Evolutionary conservation across 64 coral and sea anemone species (phyloP).

Genomic region (Platygyra sinensis): DNA sequence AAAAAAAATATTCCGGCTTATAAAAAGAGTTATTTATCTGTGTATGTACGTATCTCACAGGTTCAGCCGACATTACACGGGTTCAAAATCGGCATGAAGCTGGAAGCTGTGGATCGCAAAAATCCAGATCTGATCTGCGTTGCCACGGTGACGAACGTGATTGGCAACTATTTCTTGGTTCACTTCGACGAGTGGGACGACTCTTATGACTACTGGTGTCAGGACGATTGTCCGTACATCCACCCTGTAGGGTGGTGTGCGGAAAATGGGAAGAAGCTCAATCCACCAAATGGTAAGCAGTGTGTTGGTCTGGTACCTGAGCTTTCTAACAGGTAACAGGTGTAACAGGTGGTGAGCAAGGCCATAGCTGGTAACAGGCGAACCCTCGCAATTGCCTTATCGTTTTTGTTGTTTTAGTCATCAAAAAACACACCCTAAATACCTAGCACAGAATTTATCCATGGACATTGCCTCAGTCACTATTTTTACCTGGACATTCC

Average conservation of each 20-base stretch:
- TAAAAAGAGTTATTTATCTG: too few relatives aligned
- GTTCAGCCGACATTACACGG: conserved; percentile 74
- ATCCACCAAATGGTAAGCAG: conserved; percentile 81
- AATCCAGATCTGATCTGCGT: conserved; percentile 99
- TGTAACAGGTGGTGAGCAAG: too few relatives aligned
- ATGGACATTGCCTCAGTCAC: too few relatives aligned
- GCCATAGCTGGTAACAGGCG: too few relatives aligned
- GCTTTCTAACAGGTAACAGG: too few relatives aligned
- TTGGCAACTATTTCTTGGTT: conserved; percentile 96
- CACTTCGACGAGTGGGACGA: conserved; percentile 99
- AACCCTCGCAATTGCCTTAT: too few relatives aligned
- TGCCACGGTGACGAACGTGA: conserved; percentile 96
- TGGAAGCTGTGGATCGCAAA: conserved; percentile 97
- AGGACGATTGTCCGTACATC: conserved; percentile 95
- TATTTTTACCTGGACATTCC: too few relatives aligned
- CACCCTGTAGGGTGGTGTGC: conserved; percentile 96
- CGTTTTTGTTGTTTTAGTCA: too few relatives aligned
- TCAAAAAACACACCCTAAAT: too few relatives aligned
- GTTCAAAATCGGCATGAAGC: conserved; percentile 92
- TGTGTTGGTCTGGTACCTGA: background rate
- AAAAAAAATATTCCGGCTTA: too few relatives aligned
- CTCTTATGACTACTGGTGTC: conserved; percentile 98
- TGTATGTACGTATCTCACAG: conserved; percentile 4
- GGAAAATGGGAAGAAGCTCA: conserved; percentile 82
- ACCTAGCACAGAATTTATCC: too few relatives aligned